These are phyloP conservation scores for Loxodonta africana DNA, from an alignment of 2,113 vertebrate species.

Conservation along the genomic window DNA sequence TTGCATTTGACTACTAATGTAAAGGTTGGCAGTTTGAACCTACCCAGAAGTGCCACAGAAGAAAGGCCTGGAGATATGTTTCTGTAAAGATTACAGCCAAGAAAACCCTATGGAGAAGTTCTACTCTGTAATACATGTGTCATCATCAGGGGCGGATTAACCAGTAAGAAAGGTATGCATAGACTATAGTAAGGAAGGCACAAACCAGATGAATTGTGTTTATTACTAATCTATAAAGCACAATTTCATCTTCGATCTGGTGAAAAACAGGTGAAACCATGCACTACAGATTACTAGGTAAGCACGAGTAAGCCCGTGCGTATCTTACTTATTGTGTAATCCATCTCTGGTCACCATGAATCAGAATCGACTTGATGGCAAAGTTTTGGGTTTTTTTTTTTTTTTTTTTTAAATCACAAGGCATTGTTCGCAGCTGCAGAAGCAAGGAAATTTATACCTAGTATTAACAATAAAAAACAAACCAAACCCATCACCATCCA, in stretches of 20 bases:
- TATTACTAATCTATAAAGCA: too few relatives aligned
- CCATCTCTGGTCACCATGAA: background rate
- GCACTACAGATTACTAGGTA: too few relatives aligned
- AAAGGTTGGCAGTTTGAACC: background rate
- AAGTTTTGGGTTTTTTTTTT: background rate
- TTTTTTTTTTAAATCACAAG: background rate
- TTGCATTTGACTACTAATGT: too few relatives aligned
- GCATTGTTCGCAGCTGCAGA: background rate
- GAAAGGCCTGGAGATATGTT: background rate
- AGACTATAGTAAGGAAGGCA: too few relatives aligned
- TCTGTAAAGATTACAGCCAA: background rate
- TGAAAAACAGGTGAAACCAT: too few relatives aligned
- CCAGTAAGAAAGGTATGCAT: too few relatives aligned
- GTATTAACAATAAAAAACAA: background rate
- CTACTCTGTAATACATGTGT: background rate
- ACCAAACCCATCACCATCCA: too few relatives aligned
- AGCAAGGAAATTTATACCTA: background rate
- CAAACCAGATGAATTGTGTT: too few relatives aligned
- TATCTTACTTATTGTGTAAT: too few relatives aligned
- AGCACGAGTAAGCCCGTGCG: too few relatives aligned
- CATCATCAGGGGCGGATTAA: too few relatives aligned
- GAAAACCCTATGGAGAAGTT: background rate
- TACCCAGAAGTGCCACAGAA: background rate
- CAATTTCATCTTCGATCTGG: too few relatives aligned
- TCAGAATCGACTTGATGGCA: background rate